phyloP scores from a whole-genome alignment of 1,140 invertebrate genomes.

The Monomorium pharaonis region DNA sequence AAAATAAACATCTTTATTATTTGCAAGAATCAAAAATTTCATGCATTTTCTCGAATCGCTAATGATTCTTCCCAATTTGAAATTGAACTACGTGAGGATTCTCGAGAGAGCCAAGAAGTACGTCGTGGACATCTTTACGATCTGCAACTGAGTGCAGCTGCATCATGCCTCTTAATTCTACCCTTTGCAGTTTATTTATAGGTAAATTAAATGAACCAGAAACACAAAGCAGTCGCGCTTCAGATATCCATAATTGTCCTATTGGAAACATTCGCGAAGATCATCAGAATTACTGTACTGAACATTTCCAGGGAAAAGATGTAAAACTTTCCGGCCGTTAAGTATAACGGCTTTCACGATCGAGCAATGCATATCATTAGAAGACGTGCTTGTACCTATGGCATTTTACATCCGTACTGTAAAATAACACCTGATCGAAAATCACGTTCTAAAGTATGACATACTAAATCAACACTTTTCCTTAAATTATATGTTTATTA shows the following conservation, averaged over 20 bases:
- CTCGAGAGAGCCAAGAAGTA: conserved; percentile 59
- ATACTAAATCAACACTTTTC: background rate
- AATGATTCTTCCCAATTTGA: background rate
- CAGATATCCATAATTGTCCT: background rate
- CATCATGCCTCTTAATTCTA: background rate
- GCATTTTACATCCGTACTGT: conserved; percentile 56
- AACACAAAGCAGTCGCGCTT: background rate
- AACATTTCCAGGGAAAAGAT: conserved; percentile 68
- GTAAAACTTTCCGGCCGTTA: conserved; percentile 67
- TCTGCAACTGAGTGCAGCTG: conserved; percentile 37
- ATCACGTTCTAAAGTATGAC: conserved; percentile 45
- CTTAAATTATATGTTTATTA: background rate
- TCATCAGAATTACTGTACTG: conserved; percentile 42
- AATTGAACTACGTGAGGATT: conserved; percentile 32
- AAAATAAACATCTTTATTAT: conserved; percentile 14
- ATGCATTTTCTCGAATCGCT: background rate
- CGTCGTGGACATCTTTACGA: conserved; percentile 62
- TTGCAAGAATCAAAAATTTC: background rate
- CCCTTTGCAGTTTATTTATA: background rate
- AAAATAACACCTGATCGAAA: conserved; percentile 47
- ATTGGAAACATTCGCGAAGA: background rate
- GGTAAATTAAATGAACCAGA: background rate
- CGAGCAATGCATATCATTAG: conserved; percentile 62
- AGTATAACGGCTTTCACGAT: conserved; percentile 54
- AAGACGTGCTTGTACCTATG: conserved; percentile 10